Evolutionary conservation across 1,140 invertebrate species (phyloP).

Genomic region (Tachypleus tridentatus): DNA sequence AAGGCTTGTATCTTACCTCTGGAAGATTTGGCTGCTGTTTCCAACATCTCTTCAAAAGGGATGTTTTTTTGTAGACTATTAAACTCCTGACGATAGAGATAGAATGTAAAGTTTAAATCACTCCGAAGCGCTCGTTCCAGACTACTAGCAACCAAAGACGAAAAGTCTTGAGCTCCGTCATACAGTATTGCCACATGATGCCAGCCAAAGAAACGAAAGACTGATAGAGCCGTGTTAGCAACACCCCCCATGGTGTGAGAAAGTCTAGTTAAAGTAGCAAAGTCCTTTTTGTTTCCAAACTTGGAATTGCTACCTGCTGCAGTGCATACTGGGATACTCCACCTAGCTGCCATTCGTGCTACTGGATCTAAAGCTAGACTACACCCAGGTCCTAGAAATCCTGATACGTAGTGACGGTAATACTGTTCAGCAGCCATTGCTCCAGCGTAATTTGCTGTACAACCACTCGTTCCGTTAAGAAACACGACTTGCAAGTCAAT

Average conservation of each 20-base stretch:
- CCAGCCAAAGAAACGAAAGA: conserved; percentile 6
- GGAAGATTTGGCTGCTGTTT: no score
- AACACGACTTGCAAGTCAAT: no score
- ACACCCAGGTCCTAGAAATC: conserved; percentile 14
- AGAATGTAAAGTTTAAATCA: background rate
- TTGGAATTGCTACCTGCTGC: conserved; percentile 1
- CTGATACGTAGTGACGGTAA: conserved; percentile 6
- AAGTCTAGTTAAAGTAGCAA: conserved; percentile 1
- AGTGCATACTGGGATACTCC: background rate
- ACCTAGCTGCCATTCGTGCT: background rate
- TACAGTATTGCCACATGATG: conserved; percentile 11
- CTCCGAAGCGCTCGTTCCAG: background rate
- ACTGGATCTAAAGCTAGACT: background rate
- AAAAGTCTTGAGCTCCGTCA: conserved; percentile 7
- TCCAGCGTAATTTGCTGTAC: conserved; percentile 10
- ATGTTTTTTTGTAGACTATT: no score
- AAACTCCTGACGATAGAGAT: no score
- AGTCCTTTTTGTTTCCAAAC: conserved; percentile 12
- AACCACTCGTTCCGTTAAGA: no score
- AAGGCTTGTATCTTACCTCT: no score
- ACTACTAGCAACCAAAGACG: conserved; percentile 5
- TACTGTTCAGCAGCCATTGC: conserved; percentile 17
- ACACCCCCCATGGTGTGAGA: no score
- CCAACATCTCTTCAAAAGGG: no score
- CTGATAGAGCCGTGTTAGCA: no score